phyloP scores from a whole-genome alignment of 2,797 vertebrate genomes.

The Pipistrellus pygmaeus region DNA sequence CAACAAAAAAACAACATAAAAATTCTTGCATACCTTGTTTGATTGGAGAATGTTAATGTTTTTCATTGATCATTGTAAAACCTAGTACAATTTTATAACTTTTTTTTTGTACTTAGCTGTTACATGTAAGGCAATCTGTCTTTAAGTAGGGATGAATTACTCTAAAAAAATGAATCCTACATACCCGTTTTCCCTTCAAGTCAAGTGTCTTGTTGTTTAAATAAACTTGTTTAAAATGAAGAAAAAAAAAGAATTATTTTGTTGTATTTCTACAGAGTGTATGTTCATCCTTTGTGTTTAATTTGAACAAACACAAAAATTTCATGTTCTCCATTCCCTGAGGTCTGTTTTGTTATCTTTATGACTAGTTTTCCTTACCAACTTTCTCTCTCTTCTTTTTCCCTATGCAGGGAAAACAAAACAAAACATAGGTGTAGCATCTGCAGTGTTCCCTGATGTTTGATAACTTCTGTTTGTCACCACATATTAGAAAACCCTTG shows the following conservation, averaged over 20 bases:
- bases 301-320: background rate
- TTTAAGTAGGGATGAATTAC: constrained; percentile 91
- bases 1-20: constrained; percentile 72
- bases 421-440: background rate
- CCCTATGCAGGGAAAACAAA: background rate
- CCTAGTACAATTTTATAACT: constrained; percentile 92
- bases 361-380: background rate
- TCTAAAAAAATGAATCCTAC: constrained; percentile 89
- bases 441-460: background rate
- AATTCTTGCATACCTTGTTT: constrained; percentile 88
- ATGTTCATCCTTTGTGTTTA: no score
- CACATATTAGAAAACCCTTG: background rate
- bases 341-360: background rate
- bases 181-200: no score
- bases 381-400: background rate
- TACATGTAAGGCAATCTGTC: constrained; percentile 93
- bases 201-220: no score
- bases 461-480: background rate
- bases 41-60: constrained; percentile 90
- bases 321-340: background rate
- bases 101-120: constrained; percentile 92
- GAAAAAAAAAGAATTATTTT: no score
- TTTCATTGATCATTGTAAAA: constrained; percentile 90
- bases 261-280: no score
- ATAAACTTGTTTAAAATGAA: no score